A percentile compares a stretch with the other conserved stretches of the same genome.
Evolutionary conservation across 2,113 vertebrate species (phyloP).

Genomic region (Cardinalis cardinalis): DNA sequence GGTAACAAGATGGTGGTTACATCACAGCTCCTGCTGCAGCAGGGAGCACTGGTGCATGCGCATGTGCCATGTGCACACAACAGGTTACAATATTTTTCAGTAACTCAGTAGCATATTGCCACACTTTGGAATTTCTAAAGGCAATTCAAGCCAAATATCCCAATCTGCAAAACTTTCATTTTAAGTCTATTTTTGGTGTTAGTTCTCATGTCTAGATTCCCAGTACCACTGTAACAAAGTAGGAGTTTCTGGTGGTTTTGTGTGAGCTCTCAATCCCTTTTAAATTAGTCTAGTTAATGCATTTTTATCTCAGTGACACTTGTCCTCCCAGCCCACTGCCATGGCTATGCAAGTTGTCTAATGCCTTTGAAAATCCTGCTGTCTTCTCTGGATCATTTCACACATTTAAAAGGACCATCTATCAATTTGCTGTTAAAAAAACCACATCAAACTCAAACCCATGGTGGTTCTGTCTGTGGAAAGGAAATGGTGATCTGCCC

Average conservation of each 20-base stretch:
- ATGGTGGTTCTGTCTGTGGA: background rate
- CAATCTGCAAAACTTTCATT: background rate
- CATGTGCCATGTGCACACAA: background rate
- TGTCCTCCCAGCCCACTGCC: background rate
- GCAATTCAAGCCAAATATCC: background rate
- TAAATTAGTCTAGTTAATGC: background rate
- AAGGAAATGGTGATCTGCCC: background rate
- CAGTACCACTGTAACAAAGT: background rate
- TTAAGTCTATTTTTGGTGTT: background rate
- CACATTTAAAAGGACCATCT: background rate
- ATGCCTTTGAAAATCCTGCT: constrained; percentile 29
- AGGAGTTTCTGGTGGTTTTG: background rate
- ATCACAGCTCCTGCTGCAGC: background rate
- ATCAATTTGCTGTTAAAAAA: background rate
- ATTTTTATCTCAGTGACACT: constrained; percentile 18
- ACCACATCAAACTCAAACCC: background rate
- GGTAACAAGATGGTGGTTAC: background rate
- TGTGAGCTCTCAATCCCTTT: background rate
- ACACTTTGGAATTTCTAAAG: background rate
- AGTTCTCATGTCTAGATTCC: background rate
- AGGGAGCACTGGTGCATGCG: background rate
- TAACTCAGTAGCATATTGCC: background rate
- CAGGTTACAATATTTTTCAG: background rate
- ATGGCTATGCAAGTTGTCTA: background rate
- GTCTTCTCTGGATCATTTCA: background rate